phyloP scores from a whole-genome alignment of 2,888 invertebrate genomes.

The Caenorhabditis becei region DNA sequence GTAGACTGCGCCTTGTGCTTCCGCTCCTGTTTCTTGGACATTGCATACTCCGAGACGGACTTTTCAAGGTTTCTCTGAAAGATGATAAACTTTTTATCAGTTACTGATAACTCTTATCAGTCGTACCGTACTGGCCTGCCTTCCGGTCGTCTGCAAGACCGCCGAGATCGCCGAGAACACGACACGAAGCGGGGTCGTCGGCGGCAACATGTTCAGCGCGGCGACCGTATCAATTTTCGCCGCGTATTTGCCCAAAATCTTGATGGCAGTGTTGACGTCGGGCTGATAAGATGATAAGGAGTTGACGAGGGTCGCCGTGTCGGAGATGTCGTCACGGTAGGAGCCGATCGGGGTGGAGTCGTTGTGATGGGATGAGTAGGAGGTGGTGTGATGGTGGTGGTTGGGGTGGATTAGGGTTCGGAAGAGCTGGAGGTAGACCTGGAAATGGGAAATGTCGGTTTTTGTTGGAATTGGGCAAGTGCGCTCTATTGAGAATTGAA shows the following conservation, averaged over 20 bases:
- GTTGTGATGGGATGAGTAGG: slow-evolving; percentile 78
- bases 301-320: slow-evolving; percentile 37
- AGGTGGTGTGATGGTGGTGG: slow-evolving; percentile 82
- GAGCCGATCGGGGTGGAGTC: slow-evolving; percentile 55
- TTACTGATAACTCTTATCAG: not conserved
- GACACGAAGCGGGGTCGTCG: slow-evolving; percentile 88
- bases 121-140: slow-evolving; percentile 81
- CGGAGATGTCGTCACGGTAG: slow-evolving; percentile 47
- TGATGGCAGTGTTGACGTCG: slow-evolving; percentile 89
- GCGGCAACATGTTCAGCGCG: slow-evolving; percentile 89
- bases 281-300: slow-evolving; percentile 84
- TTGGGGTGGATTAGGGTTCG: slow-evolving; percentile 85
- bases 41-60: slow-evolving; percentile 68
- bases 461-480: no score
- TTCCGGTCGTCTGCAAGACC: slow-evolving; percentile 89
- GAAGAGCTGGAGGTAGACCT: slow-evolving; percentile 86
- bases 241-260: slow-evolving; percentile 90
- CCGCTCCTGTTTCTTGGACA: slow-evolving; percentile 88
- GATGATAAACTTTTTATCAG: not conserved
- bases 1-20: slow-evolving; percentile 89
- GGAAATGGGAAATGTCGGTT: no score
- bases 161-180: slow-evolving; percentile 85
- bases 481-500: no score
- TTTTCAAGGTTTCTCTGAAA: slow-evolving; percentile 67
- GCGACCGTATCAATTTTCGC: slow-evolving; percentile 88